Percentiles rank a stretch among this genome's conserved stretches.
Conservation (phyloP, 2,888 invertebrate genomes). For the Gortyna flavago region DNA sequence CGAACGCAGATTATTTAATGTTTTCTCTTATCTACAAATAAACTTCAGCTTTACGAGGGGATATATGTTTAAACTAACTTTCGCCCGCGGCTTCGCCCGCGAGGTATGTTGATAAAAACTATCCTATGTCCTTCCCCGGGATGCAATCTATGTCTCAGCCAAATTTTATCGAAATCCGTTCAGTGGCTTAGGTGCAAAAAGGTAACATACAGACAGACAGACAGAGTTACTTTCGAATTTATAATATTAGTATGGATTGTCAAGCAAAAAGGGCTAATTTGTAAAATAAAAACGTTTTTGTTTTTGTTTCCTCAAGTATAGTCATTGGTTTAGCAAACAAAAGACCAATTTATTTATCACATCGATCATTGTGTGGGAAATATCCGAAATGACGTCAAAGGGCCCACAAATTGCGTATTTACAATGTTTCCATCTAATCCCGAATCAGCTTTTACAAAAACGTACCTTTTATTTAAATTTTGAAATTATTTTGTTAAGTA, state of each 20-base stretch:
- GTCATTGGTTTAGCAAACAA: neutral
- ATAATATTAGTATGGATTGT: too few species aligned
- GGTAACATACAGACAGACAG: too few species aligned
- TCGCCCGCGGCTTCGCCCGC: too few species aligned
- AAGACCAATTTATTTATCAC: neutral
- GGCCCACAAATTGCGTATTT: neutral
- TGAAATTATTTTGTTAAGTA: neutral
- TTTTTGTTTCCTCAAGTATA: neutral
- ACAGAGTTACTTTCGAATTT: too few species aligned
- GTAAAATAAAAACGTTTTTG: neutral
- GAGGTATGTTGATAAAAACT: too few species aligned
- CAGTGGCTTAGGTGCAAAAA: too few species aligned
- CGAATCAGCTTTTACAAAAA: neutral
- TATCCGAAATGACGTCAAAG: conserved; percentile 14
- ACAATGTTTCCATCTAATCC: conserved; percentile 1
- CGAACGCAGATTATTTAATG: neutral
- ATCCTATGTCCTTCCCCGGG: too few species aligned
- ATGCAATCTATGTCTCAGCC: too few species aligned
- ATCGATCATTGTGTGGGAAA: neutral
- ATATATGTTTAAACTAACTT: too few species aligned
- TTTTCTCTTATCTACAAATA: neutral
- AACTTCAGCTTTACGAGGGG: too few species aligned
- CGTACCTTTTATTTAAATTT: neutral
- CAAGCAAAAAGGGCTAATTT: neutral
- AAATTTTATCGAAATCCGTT: too few species aligned